phyloP scores from a whole-genome alignment of 2,888 invertebrate genomes.

The Andrena minutula region DNA sequence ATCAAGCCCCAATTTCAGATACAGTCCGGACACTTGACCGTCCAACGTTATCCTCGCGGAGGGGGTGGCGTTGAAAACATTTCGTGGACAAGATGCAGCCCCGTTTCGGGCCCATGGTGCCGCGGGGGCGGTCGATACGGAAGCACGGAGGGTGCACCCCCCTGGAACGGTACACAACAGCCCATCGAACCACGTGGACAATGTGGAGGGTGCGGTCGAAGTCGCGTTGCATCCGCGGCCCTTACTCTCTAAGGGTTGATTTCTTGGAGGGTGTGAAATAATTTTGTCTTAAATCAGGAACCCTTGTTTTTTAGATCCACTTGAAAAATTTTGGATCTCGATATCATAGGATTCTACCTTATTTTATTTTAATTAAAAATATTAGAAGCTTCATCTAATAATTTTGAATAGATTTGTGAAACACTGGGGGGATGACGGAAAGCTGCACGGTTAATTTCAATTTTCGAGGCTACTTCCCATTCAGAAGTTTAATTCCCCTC shows the following conservation, averaged over 20 bases:
- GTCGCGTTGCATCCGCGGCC: background rate
- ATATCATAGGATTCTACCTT: too few relatives aligned
- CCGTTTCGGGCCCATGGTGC: constrained; percentile 38
- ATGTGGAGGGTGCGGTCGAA: background rate
- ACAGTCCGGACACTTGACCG: constrained; percentile 24
- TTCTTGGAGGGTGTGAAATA: background rate
- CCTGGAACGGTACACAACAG: background rate
- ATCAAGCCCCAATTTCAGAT: constrained; percentile 41
- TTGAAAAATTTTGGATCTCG: too few relatives aligned
- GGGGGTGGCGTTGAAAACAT: constrained; percentile 43
- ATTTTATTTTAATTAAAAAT: too few relatives aligned
- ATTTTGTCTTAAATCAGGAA: background rate
- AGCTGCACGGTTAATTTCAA: background rate
- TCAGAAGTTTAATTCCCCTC: background rate
- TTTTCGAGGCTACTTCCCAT: background rate
- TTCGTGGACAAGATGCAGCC: constrained; percentile 26
- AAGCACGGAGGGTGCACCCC: background rate
- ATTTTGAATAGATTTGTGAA: background rate
- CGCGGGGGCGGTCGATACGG: constrained; percentile 43
- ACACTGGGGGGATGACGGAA: background rate
- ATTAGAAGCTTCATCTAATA: too few relatives aligned
- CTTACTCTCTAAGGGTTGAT: background rate
- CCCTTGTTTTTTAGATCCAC: too few relatives aligned
- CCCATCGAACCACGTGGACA: constrained; percentile 1
- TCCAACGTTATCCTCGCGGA: constrained; percentile 20